Evolutionary conservation across 2,888 invertebrate genomes (phyloP), one percentile per base, ranked within the genome.

Genomic region (Frankliniella fusca): DNA sequence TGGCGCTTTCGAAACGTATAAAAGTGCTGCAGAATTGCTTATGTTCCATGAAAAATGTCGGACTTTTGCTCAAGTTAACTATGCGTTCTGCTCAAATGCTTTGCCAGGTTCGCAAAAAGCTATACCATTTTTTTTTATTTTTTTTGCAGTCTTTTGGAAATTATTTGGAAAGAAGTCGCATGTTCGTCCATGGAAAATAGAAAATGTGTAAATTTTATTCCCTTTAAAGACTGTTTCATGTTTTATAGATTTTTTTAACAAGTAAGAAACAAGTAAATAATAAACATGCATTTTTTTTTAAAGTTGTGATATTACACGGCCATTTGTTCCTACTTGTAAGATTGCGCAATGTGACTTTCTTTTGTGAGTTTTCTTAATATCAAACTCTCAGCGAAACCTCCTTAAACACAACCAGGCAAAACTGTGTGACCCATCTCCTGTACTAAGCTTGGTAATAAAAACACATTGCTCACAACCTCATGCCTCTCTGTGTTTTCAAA

Each of bases 191-290:
- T 10, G 11, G 23, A 70, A 70, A 11, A 5, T 23, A 27, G 12
- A 27, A 70, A 10, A 27, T 76, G 8, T 23, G 12, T 27, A 76
- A 27, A 27, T 27, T 76, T 23, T 76, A 38, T 76, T 27, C 70
- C 70, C 70, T 76, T 76, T 76, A 27, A 76, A 76, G 70, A 76
- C 70, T 76, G 70, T 76, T 76, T 76, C 27, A 9, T 76, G 23
- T 76, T 27, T 27, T 76, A 76, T 23, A 76, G 27, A 27, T 12
- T 76, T 12, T 76, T 27, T 27, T 23, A 9, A 76, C 27, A 9
- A n/a, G 27, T 23, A 23, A 70, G 23, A 2, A 23, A 23, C 27
- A 23, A n/a, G 11, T n/a, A 7, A 23, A 23, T 23, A 9, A 76
- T 12, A 76, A 27, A 12, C 1, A 8, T 11, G n/a, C 23, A 12